Evolutionary conservation across 1,140 invertebrate species (phyloP).

Genomic region (Agrypnia vestita): DNA sequence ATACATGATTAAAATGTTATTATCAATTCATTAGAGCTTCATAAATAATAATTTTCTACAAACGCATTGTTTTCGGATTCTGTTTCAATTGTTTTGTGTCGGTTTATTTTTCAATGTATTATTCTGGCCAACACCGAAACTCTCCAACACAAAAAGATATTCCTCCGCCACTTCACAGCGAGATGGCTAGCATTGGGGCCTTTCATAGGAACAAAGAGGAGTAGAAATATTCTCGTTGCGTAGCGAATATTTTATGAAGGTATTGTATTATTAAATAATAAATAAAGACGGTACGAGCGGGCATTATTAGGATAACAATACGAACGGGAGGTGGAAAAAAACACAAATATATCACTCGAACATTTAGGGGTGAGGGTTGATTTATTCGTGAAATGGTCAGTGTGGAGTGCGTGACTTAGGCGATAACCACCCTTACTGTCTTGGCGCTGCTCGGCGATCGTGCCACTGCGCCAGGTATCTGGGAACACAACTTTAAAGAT

Average conservation of each 20-base stretch:
- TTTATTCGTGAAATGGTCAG: slow-evolving; percentile 38
- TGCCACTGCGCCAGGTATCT: too few relatives aligned
- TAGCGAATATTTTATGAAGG: slow-evolving; percentile 50
- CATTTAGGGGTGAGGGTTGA: slow-evolving; percentile 22
- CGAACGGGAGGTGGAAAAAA: slow-evolving; percentile 33
- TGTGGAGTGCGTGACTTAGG: slow-evolving; percentile 11
- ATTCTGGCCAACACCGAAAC: too few relatives aligned
- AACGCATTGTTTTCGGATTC: too few relatives aligned
- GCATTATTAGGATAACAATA: slow-evolving; percentile 52
- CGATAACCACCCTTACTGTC: neutral
- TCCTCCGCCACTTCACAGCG: too few relatives aligned
- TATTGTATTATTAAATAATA: slow-evolving; percentile 54
- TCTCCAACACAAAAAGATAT: too few relatives aligned
- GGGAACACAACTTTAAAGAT: too few relatives aligned
- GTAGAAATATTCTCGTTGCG: slow-evolving; percentile 35
- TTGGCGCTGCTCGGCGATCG: neutral
- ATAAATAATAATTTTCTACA: too few relatives aligned
- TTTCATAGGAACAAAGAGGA: slow-evolving; percentile 36
- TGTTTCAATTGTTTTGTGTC: too few relatives aligned
- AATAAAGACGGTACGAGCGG: slow-evolving; percentile 44
- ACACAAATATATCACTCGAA: slow-evolving; percentile 46
- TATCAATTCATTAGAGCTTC: too few relatives aligned
- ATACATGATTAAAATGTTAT: too few relatives aligned
- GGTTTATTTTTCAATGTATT: too few relatives aligned
- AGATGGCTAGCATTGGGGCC: neutral